These are phyloP conservation scores for Drosophila albomicans DNA, from an alignment of 1,140 invertebrate species.

Conservation along the genomic window DNA sequence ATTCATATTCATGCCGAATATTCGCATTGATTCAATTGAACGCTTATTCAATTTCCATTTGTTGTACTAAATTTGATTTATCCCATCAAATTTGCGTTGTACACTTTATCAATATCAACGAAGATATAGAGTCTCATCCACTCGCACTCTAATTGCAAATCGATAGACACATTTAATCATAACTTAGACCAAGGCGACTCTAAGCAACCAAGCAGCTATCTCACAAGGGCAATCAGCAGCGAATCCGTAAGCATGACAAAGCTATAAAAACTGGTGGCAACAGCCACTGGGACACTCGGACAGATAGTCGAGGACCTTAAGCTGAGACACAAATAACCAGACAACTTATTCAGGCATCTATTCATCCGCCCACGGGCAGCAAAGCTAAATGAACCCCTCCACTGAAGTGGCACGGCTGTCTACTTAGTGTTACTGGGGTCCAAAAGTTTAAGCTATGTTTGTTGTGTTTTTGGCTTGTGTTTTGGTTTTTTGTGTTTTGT, in stretches of 20 bases:
- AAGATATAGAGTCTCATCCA: not conserved
- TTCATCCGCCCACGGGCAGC: slow-evolving; percentile 28
- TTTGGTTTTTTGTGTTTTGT: slow-evolving; percentile 28
- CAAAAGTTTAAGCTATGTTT: slow-evolving; percentile 28
- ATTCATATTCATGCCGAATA: slow-evolving; percentile 17
- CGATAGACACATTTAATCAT: slow-evolving; percentile 70
- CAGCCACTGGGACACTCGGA: slow-evolving; percentile 30
- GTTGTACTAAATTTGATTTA: slow-evolving; percentile 29
- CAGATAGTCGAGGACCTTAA: slow-evolving; percentile 28
- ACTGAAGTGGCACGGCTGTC: slow-evolving; percentile 33
- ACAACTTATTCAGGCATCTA: slow-evolving; percentile 32
- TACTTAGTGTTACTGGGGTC: slow-evolving; percentile 34
- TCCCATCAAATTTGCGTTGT: slow-evolving; percentile 44
- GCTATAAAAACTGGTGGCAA: slow-evolving; percentile 68
- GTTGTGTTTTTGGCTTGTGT: slow-evolving; percentile 16
- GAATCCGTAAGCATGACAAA: slow-evolving; percentile 80
- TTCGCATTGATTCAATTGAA: slow-evolving; percentile 13
- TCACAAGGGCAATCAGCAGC: slow-evolving; percentile 71
- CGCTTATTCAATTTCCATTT: slow-evolving; percentile 39
- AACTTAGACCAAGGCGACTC: slow-evolving; percentile 36
- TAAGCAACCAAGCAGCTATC: slow-evolving; percentile 57
- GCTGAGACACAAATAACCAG: slow-evolving; percentile 43
- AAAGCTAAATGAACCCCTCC: slow-evolving; percentile 11
- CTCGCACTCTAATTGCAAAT: slow-evolving; percentile 67
- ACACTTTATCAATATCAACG: slow-evolving; percentile 41